Conservation (phyloP, 2,113 vertebrate species). For the Oxygymnocypris stewartii region DNA sequence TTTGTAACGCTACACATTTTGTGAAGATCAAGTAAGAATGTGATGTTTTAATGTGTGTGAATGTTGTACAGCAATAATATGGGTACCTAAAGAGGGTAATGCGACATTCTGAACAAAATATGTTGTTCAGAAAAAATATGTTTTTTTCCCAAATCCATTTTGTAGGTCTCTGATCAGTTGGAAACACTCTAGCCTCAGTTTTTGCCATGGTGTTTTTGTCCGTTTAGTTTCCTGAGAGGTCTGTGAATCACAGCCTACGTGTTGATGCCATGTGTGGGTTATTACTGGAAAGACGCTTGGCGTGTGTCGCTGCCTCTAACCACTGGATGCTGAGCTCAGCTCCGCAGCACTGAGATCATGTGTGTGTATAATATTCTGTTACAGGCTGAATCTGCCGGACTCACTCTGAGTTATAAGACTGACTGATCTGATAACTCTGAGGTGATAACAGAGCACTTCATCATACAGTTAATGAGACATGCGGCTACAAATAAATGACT, state of each 20-base stretch:
- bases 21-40: background rate
- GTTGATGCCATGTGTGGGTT: conserved; percentile 72
- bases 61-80: background rate
- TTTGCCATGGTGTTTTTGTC: background rate
- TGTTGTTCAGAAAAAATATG: too few relatives aligned
- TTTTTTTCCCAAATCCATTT: background rate
- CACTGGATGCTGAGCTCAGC: conserved; percentile 71
- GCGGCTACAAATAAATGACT: background rate
- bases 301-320: conserved; percentile 66
- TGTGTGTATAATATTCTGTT: conserved; percentile 62
- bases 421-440: conserved; percentile 62
- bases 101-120: background rate
- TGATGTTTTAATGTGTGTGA: background rate
- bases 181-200: background rate
- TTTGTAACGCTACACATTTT: background rate
- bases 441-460: conserved; percentile 24
- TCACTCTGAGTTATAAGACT: conserved; percentile 63
- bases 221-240: background rate
- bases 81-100: background rate
- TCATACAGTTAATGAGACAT: conserved; percentile 16
- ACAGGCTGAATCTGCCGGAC: conserved; percentile 63
- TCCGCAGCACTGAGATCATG: conserved; percentile 48
- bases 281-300: conserved; percentile 75
- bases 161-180: background rate
- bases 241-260: conserved; percentile 44